Base-by-base conservation (phyloP, 2,113 vertebrate species). In the Nematolebias whitei region DNA sequence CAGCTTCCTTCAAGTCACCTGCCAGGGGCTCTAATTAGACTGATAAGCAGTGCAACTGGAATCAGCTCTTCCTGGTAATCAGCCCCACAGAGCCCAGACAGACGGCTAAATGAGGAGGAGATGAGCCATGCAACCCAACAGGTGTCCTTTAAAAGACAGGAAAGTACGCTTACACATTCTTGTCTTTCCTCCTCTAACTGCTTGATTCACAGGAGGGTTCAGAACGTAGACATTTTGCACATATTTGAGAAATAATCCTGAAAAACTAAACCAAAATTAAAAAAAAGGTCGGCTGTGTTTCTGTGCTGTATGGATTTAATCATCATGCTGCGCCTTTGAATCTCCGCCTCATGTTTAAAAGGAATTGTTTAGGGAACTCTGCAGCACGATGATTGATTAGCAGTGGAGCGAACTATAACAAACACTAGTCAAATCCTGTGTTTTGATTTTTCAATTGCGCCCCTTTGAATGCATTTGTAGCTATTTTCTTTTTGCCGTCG, bases 11-110 rank as follows among this genome's bases (percentile, higher is more conserved):
- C 59, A 64, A 80, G 84, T 88, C 88, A 84, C 86, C 89, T 88
- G 87, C 86, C 81, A 85, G 83, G 76, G 87, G 78, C 85, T 89
- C 87, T 88, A 89, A 91, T 91, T 90, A 92, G 87, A 90, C 85
- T 85, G 84, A 90, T 90, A 89, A 90, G 89, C 83, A 81, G 80
- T 79, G 78, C 85, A 68, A 86, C 78, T 89, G 77, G 86, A 89
- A 89, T 85, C 82, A 86, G 74, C 76, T 79, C 87, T 82, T 85
- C 79, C 85, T 83, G 79, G 85, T 89, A 90, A 91, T 91, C 90
- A 91, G 90, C 87, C 85, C 85, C 86, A 69, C 86, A 76, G 86
- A 88, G 88, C 80, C 80, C 71, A 85, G 83, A 83, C 87, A 89
- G 90, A 88, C 81, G 66, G 79, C 79, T 88, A 90, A 88, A 90